phyloP scores from a whole-genome alignment of 2,888 invertebrate species.

The Neoitamus cyanurus region DNA sequence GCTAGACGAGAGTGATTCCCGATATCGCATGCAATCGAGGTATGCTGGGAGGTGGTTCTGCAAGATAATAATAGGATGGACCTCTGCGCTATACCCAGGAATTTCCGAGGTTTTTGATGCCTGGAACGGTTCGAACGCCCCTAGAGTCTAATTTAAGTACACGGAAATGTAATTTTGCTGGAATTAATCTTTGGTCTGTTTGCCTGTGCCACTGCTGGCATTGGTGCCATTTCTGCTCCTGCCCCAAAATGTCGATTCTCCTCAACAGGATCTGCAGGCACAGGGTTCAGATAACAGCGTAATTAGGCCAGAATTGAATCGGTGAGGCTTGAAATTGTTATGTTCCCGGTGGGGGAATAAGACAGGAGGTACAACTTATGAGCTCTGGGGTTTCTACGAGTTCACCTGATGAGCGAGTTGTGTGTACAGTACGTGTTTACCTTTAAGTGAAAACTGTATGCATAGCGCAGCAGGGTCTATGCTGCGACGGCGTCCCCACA shows the following conservation, averaged over 20 bases:
- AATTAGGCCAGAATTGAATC: conserved; percentile 42
- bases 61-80: neutral
- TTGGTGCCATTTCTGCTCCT: neutral
- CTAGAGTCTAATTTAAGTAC: conserved; percentile 25
- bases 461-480: neutral
- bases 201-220: neutral
- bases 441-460: conserved; percentile 1
- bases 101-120: neutral
- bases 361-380: neutral
- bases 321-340: conserved; percentile 40
- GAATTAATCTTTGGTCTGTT: conserved; percentile 36
- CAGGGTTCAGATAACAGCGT: conserved; percentile 9
- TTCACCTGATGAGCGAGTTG: conserved; percentile 4
- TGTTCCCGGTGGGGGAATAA: neutral
- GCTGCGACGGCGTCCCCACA: neutral
- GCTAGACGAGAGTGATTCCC: neutral
- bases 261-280: neutral
- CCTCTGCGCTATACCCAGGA: neutral
- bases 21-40: neutral
- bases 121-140: neutral
- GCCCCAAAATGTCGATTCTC: neutral
- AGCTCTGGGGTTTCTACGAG: neutral
- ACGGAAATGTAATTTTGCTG: conserved; percentile 40
- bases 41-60: neutral
- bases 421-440: neutral